Evolutionary conservation across 2,888 invertebrate genomes (phyloP), one percentile per base, ranked within the genome.

Genomic region (Cordilura impudica): DNA sequence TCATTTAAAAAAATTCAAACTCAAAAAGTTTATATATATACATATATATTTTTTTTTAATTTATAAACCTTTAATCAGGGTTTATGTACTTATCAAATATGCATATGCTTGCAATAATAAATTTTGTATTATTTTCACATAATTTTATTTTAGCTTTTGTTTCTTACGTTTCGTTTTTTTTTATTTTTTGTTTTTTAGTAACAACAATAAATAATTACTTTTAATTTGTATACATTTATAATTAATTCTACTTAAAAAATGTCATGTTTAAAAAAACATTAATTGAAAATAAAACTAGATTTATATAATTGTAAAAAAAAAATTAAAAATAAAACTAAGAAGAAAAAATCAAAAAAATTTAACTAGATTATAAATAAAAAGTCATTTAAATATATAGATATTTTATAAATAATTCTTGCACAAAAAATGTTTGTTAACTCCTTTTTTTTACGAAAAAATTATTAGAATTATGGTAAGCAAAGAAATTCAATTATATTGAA

Each of bases 401-500:
- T 49, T 47, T 56, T 10, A 58, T 66, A 66, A 66, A 69, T 54
- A 66, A 58, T 63, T 47, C 18, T 77, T 66, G 53, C 61, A 75
- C 67, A 69, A 39, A 61, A 69, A 19, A 49, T 49, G 19, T 26
- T 45, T 51, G 14, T 58, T 54, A 53, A 23, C 14, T 18, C 18
- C 3, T 16, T 58, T 47, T 14, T 65, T 49, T 19, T 49, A 54
- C 54, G 67, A 63, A 54, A 51, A 16, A 51, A 21, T 61, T 54
- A 47, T 18, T 12, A 43, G 10, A 60, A 43, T 51, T 21, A 53
- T 51, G 26, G 47, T 35, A 45, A n/a, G n/a, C 23, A 63, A 58
- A 69, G 63, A 53, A 69, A 73, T 73, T 69, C 78, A 78, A 78
- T 78, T 73, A 45, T 51, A 78, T 78, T 78, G 78, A 73, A 78